These are phyloP conservation scores for Hepsetus odoe DNA, from an alignment of 2,113 vertebrate species.

Conservation along the genomic window DNA sequence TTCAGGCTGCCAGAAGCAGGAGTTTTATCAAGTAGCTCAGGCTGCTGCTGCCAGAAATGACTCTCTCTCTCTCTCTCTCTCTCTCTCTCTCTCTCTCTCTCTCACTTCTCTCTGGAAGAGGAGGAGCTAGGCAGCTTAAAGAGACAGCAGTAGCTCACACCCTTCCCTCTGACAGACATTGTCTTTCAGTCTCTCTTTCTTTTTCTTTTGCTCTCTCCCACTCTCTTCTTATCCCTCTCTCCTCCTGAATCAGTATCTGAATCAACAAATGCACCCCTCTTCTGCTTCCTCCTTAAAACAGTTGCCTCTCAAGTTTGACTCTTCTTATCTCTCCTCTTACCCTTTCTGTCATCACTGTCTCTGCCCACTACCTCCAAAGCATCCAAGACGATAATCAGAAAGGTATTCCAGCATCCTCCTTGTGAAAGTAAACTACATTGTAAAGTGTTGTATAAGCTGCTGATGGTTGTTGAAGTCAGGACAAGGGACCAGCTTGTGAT, in stretches of 20 bases:
- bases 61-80: slow-evolving; percentile 49
- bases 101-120: slow-evolving; percentile 62
- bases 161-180: slow-evolving; percentile 38
- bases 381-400: no score
- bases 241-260: background rate
- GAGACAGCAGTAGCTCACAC: slow-evolving; percentile 63
- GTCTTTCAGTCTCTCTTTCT: slow-evolving; percentile 17
- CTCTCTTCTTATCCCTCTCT: background rate
- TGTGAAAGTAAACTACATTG: no score
- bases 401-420: no score
- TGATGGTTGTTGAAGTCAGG: background rate
- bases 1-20: slow-evolving; percentile 80
- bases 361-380: no score
- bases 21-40: slow-evolving; percentile 79
- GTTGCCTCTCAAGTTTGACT: background rate
- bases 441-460: no score
- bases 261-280: background rate
- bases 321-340: background rate
- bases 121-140: slow-evolving; percentile 74
- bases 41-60: slow-evolving; percentile 72
- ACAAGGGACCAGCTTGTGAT: background rate
- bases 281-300: background rate
- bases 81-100: slow-evolving; percentile 67
- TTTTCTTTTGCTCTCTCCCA: background rate
- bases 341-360: no score